Evolutionary conservation across 2,113 vertebrate genomes (phyloP), one percentile per base, ranked within the genome.

Genomic region (Perca flavescens): DNA sequence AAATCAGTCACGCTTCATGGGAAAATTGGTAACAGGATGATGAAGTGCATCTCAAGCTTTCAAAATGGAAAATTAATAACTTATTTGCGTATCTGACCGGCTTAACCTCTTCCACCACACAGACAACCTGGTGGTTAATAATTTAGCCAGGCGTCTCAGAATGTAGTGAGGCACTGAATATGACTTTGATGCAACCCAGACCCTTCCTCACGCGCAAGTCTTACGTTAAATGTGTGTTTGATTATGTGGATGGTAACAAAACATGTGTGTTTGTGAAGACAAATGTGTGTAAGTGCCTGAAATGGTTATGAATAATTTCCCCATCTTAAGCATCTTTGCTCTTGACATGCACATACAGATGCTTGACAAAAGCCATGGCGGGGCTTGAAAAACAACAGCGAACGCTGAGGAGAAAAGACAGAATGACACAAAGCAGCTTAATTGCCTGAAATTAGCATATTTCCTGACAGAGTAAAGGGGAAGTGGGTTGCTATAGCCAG

Each of bases 381-480:
- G 69, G 49, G 57, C 80, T 87, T 52, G 16, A 79, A 77, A 87
- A 89, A 88, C 86, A 84, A 79, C 79, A 76, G 67, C 2, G 46
- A 79, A 65, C 31, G 56, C 56, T 19, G 68, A 62, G 60, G 63
- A 82, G 78, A 75, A 34, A 49, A 84, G 21, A 77, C 70, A 85
- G 25, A 89, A 85, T 61, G 80, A 88, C 85, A 89, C 65, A 19
- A 49, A 89, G 80, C 50, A 67, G 9, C 76, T 79, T 93, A 88
- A 93, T 91, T 89, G 85, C 70, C 25, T 67, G 61, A 66, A 72
- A 91, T 93, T 79, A 86, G 80, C 92, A 92, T 93, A 92, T 87
- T 86, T 88, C 49, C 70, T 49, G 6, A 74, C 65, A 57, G 60
- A 79, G 47, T 79, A 77, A 79, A 84, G 62, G 65, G 75, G 74